Conservation (phyloP, 2,888 invertebrate species). For the Epinotia demarniana region DNA sequence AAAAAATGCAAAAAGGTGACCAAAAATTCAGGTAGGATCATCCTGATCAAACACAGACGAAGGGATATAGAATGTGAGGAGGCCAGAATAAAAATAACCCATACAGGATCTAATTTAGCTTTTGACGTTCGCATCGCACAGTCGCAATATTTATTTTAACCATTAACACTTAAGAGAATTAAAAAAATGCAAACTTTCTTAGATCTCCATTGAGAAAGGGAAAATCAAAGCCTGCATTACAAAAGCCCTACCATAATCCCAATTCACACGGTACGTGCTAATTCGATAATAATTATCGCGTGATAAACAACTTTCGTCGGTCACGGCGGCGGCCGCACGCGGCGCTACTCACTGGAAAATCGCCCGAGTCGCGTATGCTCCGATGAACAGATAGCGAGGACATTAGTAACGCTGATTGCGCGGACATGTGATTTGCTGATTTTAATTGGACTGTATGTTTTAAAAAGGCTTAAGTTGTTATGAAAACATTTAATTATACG, state of each 20-base stretch:
- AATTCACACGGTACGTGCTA: constrained; percentile 40
- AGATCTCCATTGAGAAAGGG: constrained; percentile 3
- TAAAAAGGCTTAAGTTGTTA: constrained; percentile 4
- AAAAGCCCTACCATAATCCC: constrained; percentile 27
- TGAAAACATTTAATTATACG: not conserved
- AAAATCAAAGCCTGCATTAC: constrained; percentile 5
- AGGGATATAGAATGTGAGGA: not conserved
- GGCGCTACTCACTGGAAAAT: constrained; percentile 73
- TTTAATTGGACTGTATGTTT: constrained; percentile 15
- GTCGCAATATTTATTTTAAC: not conserved
- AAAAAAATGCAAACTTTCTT: constrained; percentile 7
- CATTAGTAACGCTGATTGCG: constrained; percentile 64
- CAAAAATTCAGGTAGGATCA: too few species aligned
- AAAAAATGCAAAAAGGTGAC: too few species aligned
- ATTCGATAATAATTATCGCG: constrained; percentile 44
- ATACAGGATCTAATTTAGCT: not conserved
- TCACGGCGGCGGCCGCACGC: constrained; percentile 58
- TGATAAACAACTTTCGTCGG: constrained; percentile 47
- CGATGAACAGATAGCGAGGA: constrained; percentile 65
- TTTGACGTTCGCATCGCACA: not conserved
- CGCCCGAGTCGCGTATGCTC: constrained; percentile 59
- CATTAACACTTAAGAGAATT: not conserved
- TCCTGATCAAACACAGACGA: too few species aligned
- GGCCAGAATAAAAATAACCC: not conserved
- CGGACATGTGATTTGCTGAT: constrained; percentile 48